Conservation (phyloP, 2,113 vertebrate genomes). For the Acrocephalus kingi region DNA sequence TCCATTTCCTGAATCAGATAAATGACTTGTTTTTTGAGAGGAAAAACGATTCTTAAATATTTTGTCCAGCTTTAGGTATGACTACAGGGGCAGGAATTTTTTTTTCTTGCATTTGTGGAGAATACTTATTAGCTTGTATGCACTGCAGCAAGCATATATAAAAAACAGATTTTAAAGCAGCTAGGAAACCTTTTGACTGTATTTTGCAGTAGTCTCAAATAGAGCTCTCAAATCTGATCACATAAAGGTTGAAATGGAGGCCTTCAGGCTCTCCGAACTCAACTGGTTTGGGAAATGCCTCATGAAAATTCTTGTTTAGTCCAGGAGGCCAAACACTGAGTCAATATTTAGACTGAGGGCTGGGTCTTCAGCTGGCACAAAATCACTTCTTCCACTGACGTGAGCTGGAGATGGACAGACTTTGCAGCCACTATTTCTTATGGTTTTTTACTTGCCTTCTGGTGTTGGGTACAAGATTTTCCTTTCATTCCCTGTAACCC, state of each 20-base stretch:
- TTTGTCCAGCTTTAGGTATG: neutral
- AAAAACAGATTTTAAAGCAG: neutral
- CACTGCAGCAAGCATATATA: neutral
- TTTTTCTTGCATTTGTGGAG: neutral
- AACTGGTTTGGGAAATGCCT: slow-evolving; percentile 8
- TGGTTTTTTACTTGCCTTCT: neutral
- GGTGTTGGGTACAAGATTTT: neutral
- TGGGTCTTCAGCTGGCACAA: slow-evolving; percentile 18
- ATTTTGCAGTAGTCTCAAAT: neutral
- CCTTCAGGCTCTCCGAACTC: neutral
- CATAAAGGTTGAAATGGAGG: slow-evolving; percentile 1
- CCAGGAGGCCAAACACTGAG: slow-evolving; percentile 11
- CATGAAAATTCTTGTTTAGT: slow-evolving; percentile 30
- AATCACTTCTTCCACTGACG: neutral
- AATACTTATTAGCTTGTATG: neutral
- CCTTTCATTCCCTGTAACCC: neutral
- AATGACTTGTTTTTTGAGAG: neutral
- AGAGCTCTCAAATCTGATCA: neutral
- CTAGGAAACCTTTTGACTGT: neutral
- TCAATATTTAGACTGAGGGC: slow-evolving; percentile 56
- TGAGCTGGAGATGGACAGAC: neutral
- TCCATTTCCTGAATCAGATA: neutral
- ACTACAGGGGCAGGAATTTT: neutral
- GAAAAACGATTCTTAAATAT: neutral
- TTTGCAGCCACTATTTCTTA: neutral